A percentile compares a stretch with the other conserved stretches of the same genome.
Conservation (phyloP, 2,797 vertebrate genomes). For the Catharus ustulatus region DNA sequence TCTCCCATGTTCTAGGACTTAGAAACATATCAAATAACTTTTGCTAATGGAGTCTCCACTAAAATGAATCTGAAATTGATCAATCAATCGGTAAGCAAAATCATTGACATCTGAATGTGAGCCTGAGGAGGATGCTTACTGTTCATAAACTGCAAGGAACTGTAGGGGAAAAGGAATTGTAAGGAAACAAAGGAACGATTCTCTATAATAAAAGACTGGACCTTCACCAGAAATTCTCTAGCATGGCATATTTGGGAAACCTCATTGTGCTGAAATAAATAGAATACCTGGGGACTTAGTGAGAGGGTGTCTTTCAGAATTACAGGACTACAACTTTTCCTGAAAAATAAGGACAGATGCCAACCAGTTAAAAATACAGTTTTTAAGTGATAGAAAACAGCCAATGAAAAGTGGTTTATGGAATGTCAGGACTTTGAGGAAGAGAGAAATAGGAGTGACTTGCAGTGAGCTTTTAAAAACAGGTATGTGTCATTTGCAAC, state of each 20-base stretch:
- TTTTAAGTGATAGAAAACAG: not conserved
- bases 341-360: not conserved
- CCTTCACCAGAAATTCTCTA: not conserved
- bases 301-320: not conserved
- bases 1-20: constrained; percentile 3
- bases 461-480: not conserved
- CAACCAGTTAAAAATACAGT: not conserved
- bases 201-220: not conserved
- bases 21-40: constrained; percentile 2
- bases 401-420: not conserved
- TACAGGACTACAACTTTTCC: not conserved
- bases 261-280: not conserved
- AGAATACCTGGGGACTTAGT: not conserved
- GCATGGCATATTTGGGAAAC: not conserved
- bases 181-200: not conserved
- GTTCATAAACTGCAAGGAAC: not conserved
- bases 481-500: not conserved
- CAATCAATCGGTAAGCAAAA: constrained; percentile 12
- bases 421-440: not conserved
- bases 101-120: not conserved
- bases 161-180: not conserved
- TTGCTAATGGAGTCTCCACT: constrained; percentile 36
- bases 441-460: not conserved
- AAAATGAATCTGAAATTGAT: not conserved
- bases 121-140: not conserved